Evolutionary conservation across 2,797 vertebrate genomes (phyloP).

Genomic region (Spea hammondii): DNA sequence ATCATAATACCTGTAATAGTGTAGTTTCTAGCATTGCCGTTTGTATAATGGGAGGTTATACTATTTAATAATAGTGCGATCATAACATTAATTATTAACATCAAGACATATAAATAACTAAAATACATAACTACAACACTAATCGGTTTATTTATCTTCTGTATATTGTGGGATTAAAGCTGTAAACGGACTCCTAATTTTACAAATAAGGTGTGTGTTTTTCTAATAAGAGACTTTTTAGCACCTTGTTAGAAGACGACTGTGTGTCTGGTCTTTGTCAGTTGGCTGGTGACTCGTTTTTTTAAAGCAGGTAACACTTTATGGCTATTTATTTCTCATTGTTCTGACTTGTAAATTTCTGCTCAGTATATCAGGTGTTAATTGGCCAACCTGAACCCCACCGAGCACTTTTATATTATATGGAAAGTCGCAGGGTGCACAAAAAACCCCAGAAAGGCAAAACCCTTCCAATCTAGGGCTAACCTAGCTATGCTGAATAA

Average conservation of each 20-base stretch:
- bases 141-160: too few species aligned
- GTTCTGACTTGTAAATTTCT: slow-evolving; percentile 1
- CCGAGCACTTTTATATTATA: background rate
- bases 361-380: slow-evolving; percentile 13
- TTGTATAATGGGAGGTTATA: too few species aligned
- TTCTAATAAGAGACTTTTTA: slow-evolving; percentile 29
- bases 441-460: too few species aligned
- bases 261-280: slow-evolving; percentile 40
- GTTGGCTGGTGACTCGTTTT: slow-evolving; percentile 21
- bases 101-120: too few species aligned
- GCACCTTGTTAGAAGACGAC: slow-evolving; percentile 29
- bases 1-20: too few species aligned
- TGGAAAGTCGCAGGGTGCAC: too few species aligned
- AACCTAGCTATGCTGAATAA: too few species aligned
- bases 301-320: slow-evolving; percentile 30
- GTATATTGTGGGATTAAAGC: slow-evolving; percentile 23
- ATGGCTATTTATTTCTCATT: slow-evolving; percentile 16
- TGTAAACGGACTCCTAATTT: slow-evolving; percentile 7
- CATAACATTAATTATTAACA: too few species aligned
- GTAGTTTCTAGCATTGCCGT: too few species aligned
- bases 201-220: background rate
- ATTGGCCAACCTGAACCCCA: background rate
- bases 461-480: too few species aligned
- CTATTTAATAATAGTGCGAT: too few species aligned
- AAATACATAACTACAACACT: too few species aligned